Evolutionary conservation across 92 coral and sea anemone species (phyloP).

Genomic region (Palythoa caribaeorum): DNA sequence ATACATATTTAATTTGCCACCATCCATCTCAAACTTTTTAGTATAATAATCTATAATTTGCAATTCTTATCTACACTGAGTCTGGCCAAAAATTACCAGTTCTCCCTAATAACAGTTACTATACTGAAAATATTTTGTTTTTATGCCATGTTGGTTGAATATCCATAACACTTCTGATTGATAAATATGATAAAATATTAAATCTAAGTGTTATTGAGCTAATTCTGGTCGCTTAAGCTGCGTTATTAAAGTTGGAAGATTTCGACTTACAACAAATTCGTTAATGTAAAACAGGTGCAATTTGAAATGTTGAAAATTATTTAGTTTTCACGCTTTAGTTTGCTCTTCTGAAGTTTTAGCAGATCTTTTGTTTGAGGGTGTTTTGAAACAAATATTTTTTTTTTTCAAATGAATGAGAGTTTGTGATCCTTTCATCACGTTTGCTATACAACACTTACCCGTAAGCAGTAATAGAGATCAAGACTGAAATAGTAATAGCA

Average conservation of each 20-base stretch:
- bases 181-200: neutral
- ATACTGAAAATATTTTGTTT: no score
- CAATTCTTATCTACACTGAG: neutral
- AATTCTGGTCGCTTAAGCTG: neutral
- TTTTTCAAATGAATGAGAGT: neutral
- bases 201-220: neutral
- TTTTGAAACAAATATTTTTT: neutral
- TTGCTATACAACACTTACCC: neutral
- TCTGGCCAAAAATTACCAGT: neutral
- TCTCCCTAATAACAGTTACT: neutral
- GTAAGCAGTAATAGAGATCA: neutral
- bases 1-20: no score
- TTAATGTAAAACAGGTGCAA: neutral
- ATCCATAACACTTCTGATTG: neutral
- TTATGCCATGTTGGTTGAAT: no score
- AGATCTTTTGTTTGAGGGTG: neutral
- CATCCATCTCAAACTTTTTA: no score
- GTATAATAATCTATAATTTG: neutral
- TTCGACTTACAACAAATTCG: neutral
- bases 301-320: neutral
- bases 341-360: neutral
- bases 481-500: slow-evolving; percentile 23
- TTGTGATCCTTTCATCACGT: neutral
- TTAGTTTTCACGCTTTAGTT: neutral
- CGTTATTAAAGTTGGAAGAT: neutral